Conservation (phyloP, 2,797 vertebrate species). For the Propithecus deckenii region DNA sequence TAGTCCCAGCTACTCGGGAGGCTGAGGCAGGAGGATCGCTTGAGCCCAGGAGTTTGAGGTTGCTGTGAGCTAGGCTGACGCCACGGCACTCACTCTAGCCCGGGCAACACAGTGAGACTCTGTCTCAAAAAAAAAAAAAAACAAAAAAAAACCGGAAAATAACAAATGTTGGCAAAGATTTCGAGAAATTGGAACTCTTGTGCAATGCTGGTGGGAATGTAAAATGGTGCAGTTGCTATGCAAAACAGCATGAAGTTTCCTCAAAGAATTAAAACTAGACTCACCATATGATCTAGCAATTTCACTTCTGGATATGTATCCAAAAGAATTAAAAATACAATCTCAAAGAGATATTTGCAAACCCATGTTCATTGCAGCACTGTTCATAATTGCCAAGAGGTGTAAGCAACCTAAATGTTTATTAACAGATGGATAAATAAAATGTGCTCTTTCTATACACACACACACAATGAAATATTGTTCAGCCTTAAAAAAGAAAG, state of each 20-base stretch:
- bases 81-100: no score
- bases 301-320: neutral
- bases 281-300: neutral
- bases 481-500: neutral
- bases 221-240: neutral
- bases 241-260: neutral
- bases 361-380: neutral
- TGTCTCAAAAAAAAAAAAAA: no score
- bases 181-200: neutral
- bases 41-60: no score
- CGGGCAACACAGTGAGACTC: no score
- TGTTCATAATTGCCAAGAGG: neutral
- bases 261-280: neutral
- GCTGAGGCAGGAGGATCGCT: no score
- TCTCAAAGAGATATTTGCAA: neutral
- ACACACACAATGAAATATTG: neutral
- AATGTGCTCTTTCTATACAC: no score
- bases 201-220: neutral
- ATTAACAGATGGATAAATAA: neutral
- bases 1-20: no score
- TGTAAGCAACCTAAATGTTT: neutral
- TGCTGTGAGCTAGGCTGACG: no score
- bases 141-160: neutral
- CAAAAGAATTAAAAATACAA: neutral
- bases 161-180: neutral